These are phyloP conservation scores for Carettochelys insculpta DNA, from an alignment of 2,113 vertebrate species.

Conservation along the genomic window DNA sequence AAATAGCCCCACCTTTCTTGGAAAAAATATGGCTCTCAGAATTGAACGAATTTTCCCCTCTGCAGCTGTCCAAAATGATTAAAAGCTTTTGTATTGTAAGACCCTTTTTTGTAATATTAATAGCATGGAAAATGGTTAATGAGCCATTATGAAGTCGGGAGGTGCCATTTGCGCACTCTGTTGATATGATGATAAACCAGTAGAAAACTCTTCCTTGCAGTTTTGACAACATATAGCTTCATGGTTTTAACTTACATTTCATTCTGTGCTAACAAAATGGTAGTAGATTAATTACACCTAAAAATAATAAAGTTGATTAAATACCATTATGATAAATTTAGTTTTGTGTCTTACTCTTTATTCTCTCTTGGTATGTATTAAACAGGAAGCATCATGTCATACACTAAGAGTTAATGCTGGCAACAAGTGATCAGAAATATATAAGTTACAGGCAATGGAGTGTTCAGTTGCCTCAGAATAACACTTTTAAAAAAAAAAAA, in stretches of 20 bases:
- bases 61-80: conserved; percentile 28
- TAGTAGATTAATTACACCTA: not conserved
- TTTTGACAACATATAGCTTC: not conserved
- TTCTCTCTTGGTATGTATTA: not conserved
- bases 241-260: not conserved
- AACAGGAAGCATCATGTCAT: not conserved
- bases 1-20: conserved; percentile 32
- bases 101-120: not conserved
- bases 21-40: not conserved
- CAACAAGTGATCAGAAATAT: not conserved
- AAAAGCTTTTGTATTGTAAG: conserved; percentile 34
- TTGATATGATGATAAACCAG: conserved; percentile 29
- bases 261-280: not conserved
- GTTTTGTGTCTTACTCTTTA: not conserved
- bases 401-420: not conserved
- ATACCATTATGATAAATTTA: not conserved
- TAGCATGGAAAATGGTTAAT: conserved; percentile 42
- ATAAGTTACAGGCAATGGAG: not conserved
- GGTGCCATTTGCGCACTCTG: not conserved
- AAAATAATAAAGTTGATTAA: not conserved
- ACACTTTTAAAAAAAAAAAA: too few species aligned
- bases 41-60: conserved; percentile 1
- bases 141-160: conserved; percentile 22
- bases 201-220: not conserved
- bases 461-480: conserved; percentile 3